Percentiles rank a stretch among this genome's conserved stretches.
phyloP scores from a whole-genome alignment of 37 sponge, comb jelly and placozoan genomes.

The Theonella swinhoei region DNA sequence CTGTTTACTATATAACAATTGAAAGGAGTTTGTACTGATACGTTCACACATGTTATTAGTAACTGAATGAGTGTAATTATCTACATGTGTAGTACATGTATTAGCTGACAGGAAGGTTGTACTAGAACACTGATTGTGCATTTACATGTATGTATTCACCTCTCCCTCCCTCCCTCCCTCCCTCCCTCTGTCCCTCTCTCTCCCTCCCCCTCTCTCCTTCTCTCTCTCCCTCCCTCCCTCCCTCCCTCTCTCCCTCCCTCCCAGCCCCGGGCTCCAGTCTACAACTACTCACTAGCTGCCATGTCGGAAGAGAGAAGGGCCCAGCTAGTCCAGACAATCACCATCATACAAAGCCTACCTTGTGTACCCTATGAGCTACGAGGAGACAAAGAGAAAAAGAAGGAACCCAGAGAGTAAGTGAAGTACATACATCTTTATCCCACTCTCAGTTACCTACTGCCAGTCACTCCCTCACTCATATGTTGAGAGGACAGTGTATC shows the following conservation, averaged over 20 bases:
- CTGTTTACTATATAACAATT: no score
- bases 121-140: background rate
- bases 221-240: background rate
- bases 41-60: background rate
- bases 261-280: conserved; percentile 40
- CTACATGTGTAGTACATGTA: conserved; percentile 11
- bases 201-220: background rate
- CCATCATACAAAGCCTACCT: conserved; percentile 80
- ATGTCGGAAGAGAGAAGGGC: conserved; percentile 56
- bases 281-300: conserved; percentile 27
- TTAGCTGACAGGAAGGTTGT: background rate
- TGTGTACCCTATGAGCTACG: conserved; percentile 32
- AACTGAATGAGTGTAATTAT: no score
- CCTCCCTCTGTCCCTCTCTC: background rate
- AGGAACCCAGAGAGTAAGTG: conserved; percentile 20
- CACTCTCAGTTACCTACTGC: no score
- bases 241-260: conserved; percentile 20
- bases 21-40: background rate
- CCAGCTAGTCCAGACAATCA: conserved; percentile 60
- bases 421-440: no score
- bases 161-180: conserved; percentile 24
- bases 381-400: conserved; percentile 36
- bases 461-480: no score
- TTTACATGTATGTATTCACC: background rate
- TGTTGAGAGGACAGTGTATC: no score